phyloP scores from a whole-genome alignment of 1,140 invertebrate species.

The Bombus waltoni region DNA sequence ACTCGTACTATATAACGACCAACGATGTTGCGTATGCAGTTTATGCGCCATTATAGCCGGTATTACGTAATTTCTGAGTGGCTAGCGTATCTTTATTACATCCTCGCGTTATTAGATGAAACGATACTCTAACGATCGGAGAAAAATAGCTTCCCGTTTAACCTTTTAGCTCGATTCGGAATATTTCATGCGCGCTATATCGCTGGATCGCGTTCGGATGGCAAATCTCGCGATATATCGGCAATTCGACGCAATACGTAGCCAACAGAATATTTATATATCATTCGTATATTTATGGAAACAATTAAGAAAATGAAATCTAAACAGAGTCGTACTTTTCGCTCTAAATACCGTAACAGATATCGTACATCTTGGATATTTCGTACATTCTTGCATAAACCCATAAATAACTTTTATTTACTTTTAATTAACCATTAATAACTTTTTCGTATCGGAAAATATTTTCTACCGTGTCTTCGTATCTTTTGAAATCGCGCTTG shows the following conservation, averaged over 20 bases:
- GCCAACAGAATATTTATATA: not conserved
- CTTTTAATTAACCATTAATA: no score
- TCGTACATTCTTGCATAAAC: not conserved
- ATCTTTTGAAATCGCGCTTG: no score
- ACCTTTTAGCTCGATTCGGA: not conserved
- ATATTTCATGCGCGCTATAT: not conserved
- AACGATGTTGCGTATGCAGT: not conserved
- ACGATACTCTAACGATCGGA: constrained; percentile 10
- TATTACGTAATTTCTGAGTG: constrained; percentile 6
- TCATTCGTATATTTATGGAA: no score
- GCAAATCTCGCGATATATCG: not conserved
- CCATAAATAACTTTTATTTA: no score
- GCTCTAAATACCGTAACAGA: not conserved
- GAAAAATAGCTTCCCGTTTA: constrained; percentile 10
- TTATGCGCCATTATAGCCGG: not conserved
- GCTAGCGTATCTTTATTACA: not conserved
- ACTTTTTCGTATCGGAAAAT: no score
- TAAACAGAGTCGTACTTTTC: not conserved
- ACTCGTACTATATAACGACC: not conserved
- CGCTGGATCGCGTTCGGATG: not conserved
- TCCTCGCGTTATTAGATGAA: constrained; percentile 6
- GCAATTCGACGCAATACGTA: not conserved
- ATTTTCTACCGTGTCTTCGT: no score
- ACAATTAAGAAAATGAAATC: not conserved
- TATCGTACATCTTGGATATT: not conserved